A percentile compares a stretch with the other conserved stretches of the same genome.
Conservation (phyloP, 2,888 invertebrate species). For the Mimas tiliae region DNA sequence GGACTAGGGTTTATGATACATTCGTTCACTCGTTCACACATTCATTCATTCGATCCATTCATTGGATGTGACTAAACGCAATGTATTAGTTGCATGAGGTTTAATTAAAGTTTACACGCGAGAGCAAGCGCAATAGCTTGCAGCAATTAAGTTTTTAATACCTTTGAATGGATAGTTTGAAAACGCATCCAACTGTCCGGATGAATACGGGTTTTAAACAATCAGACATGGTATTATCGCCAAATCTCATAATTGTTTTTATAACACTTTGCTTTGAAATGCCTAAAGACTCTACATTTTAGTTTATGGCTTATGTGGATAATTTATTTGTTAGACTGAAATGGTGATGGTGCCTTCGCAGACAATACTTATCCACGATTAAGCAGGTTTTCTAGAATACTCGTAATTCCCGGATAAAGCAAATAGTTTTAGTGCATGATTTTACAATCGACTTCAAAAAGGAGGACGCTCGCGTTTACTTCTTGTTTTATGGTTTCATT, state of each 20-base stretch:
- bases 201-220: not conserved
- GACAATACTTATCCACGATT: too few species aligned
- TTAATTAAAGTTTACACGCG: conserved; percentile 24
- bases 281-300: too few species aligned
- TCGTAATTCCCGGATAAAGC: too few species aligned
- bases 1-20: not conserved
- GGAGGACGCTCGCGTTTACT: too few species aligned
- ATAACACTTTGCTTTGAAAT: too few species aligned
- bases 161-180: not conserved
- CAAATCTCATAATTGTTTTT: not conserved
- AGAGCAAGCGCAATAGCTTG: not conserved
- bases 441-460: too few species aligned
- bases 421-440: too few species aligned
- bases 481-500: too few species aligned
- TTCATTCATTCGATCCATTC: conserved; percentile 13
- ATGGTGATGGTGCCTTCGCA: too few species aligned
- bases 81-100: conserved; percentile 14
- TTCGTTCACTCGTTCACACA: conserved; percentile 1
- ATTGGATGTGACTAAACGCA: not conserved
- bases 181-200: conserved; percentile 3
- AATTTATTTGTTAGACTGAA: too few species aligned
- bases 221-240: conserved; percentile 2
- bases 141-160: conserved; percentile 16
- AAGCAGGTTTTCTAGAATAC: too few species aligned
- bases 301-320: too few species aligned